Evolutionary conservation across 1,140 invertebrate species (phyloP), one percentile per base, ranked within the genome.

Genomic region (Macrosteles quadrilineatus): DNA sequence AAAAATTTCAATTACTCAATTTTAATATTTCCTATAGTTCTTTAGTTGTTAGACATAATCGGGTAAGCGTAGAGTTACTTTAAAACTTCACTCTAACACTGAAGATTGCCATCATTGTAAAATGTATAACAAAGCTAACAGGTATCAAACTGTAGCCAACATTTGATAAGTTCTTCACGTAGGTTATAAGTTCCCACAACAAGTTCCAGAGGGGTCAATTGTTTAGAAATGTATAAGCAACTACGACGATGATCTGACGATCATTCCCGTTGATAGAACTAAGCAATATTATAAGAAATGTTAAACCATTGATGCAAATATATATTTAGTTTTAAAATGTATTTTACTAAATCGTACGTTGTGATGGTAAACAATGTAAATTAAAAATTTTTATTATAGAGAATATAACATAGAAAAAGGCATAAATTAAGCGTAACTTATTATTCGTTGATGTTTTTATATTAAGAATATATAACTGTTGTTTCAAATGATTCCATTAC

Each of bases 271-370:
- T 30, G 55, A 23, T 59, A 59, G 55, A 59, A 59, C 23, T 59
- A 59, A 59, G 55, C 55, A 59, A 59, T 59, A 59, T 59, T 50
- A 59, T 59, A 59, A 59, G 55, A 59, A 29, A 29, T 59, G 55
- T 59, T 59, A n/a, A 59, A 59, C 27, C 55, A 59, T 23, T 59
- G 4, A 59, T 59, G 25, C 21, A 59, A 27, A 25, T 25, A 59
- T 27, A 59, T 59, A 59, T 59, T 27, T 59, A 59, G 25, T 59
- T 59, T 59, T 59, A 27, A 59, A 59, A 29, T 59, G 55, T 59
- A 59, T 59, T 59, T 59, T 59, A 59, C 27, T 59, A 59, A 50
- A 59, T 59, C 21, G 12, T 59, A 29, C 55, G 27, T 30, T 59
- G 55, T 59, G 6, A 30, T 59, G 55, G 25, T 59, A 29, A 59